phyloP scores from a whole-genome alignment of 1,140 invertebrate species.

The Apis mellifera region Amel_HAv3.1 CM009931.2:5352001-5352500 shows the following conservation, averaged over 20 bases:
- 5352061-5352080: slow-evolving; percentile 81
- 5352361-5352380: slow-evolving; percentile 83
- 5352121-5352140: slow-evolving; percentile 41
- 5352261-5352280: slow-evolving; percentile 72
- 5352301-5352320: slow-evolving; percentile 85
- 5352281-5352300: slow-evolving; percentile 85
- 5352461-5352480: not conserved
- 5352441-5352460: not conserved
- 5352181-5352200: slow-evolving; percentile 91
- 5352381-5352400: slow-evolving; percentile 18
- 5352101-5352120: slow-evolving; percentile 44
- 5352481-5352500: not conserved
- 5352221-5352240: slow-evolving; percentile 87
- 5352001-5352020: slow-evolving; percentile 80
- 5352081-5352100: slow-evolving; percentile 58
- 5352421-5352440: not conserved
- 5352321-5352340: slow-evolving; percentile 84
- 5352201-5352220: slow-evolving; percentile 87
- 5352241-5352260: slow-evolving; percentile 82
- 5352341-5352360: slow-evolving; percentile 86
- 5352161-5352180: slow-evolving; percentile 75
- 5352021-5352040: slow-evolving; percentile 76
- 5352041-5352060: slow-evolving; percentile 84
- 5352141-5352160: slow-evolving; percentile 69
- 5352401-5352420: slow-evolving; percentile 9